A percentile compares a stretch with the other conserved stretches of the same genome.
Conservation (phyloP, 2,888 invertebrate genomes). For the Synanthedon tipuliformis region DNA sequence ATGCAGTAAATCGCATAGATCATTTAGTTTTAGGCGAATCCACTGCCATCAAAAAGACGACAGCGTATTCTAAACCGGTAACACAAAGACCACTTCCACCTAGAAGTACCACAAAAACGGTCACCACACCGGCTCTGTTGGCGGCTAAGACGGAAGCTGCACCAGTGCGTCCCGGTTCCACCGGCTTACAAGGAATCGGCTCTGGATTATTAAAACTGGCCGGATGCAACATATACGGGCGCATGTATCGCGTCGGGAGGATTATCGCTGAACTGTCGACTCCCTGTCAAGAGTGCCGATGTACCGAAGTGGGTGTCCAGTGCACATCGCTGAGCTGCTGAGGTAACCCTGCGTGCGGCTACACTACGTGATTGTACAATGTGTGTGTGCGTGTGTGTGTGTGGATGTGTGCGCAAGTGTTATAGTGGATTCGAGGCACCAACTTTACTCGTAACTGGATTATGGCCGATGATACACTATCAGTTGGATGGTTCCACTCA, state of each 20-base stretch:
- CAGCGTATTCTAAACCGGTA: constrained; percentile 14
- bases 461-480: no score
- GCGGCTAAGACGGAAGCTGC: constrained; percentile 3
- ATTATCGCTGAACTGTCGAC: constrained; percentile 86
- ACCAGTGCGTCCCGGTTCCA: constrained; percentile 18
- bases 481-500: no score
- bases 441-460: no score
- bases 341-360: background rate
- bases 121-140: background rate
- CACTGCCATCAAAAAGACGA: constrained; percentile 40
- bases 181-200: constrained; percentile 25
- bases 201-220: constrained; percentile 79
- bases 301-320: constrained; percentile 87
- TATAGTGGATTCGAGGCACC: no score
- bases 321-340: constrained; percentile 76
- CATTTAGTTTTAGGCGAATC: constrained; percentile 57
- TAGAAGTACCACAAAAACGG: constrained; percentile 11
- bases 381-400: constrained; percentile 13
- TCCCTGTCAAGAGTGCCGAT: constrained; percentile 86
- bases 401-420: constrained; percentile 2
- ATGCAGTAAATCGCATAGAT: constrained; percentile 49
- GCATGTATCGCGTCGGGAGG: constrained; percentile 86
- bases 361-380: constrained; percentile 18
- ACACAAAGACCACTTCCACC: constrained; percentile 8
- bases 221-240: constrained; percentile 90